Conservation (phyloP, 1,140 invertebrate genomes). For the Musca vetustissima region DNA sequence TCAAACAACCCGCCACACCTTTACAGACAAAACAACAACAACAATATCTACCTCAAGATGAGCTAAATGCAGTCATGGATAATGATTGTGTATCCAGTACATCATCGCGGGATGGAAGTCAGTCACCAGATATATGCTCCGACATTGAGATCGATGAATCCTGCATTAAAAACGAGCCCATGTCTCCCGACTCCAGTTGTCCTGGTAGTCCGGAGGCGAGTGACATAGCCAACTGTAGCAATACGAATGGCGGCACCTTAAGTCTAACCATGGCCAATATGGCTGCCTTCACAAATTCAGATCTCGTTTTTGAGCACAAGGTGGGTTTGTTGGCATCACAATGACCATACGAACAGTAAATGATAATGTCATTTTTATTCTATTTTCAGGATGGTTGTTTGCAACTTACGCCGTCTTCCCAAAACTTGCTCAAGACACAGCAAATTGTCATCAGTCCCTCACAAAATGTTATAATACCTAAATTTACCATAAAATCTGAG, state of each 20-base stretch:
- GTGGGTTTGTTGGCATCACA: slow-evolving; percentile 29
- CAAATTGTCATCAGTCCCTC: slow-evolving; percentile 58
- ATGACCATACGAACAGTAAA: background rate
- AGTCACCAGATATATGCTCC: slow-evolving; percentile 49
- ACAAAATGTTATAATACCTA: slow-evolving; percentile 58
- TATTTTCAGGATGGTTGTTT: slow-evolving; percentile 38
- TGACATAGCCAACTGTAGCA: slow-evolving; percentile 31
- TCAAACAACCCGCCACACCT: background rate
- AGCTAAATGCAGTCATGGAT: slow-evolving; percentile 36
- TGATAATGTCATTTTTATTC: background rate
- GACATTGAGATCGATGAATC: slow-evolving; percentile 58
- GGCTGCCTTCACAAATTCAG: slow-evolving; percentile 46
- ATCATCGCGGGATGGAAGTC: slow-evolving; percentile 48
- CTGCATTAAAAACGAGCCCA: slow-evolving; percentile 70
- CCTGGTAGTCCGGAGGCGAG: slow-evolving; percentile 61
- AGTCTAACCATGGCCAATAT: slow-evolving; percentile 57
- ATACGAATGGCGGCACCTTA: slow-evolving; percentile 39
- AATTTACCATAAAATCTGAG: slow-evolving; percentile 66
- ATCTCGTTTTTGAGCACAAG: slow-evolving; percentile 53
- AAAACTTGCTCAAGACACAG: slow-evolving; percentile 63
- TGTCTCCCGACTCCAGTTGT: slow-evolving; percentile 69
- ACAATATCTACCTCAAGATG: slow-evolving; percentile 41
- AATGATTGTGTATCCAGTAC: slow-evolving; percentile 47
- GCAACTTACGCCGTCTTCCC: slow-evolving; percentile 53
- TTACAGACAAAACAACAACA: slow-evolving; percentile 1